These are phyloP conservation scores for Tipula unca DNA, from an alignment of 2,888 invertebrate genomes.

Conservation along the genomic window DNA sequence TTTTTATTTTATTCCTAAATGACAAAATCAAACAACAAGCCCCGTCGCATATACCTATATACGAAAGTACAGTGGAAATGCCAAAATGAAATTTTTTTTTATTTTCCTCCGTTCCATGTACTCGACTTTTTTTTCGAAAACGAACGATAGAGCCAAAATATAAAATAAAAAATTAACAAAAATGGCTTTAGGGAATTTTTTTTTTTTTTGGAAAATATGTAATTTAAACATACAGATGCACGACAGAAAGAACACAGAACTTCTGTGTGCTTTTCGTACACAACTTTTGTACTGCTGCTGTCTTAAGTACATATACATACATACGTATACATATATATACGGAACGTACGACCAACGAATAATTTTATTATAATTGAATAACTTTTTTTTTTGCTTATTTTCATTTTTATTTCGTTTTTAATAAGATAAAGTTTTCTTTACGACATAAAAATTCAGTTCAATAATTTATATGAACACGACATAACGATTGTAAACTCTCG, in stretches of 20 bases:
- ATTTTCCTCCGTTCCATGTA: not conserved
- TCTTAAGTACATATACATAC: not conserved
- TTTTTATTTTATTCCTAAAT: not conserved
- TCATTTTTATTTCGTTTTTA: not conserved
- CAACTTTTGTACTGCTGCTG: not conserved
- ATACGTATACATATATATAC: not conserved
- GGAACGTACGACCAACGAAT: not conserved
- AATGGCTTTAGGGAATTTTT: not conserved
- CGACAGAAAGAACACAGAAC: not conserved
- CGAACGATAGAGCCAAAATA: not conserved
- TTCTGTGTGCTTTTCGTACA: not conserved
- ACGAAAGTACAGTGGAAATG: not conserved
- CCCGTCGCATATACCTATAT: not conserved
- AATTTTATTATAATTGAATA: constrained; percentile 14
- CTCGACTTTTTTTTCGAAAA: not conserved
- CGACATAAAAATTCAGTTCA: not conserved
- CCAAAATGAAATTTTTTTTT: not conserved
- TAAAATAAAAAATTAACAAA: not conserved
- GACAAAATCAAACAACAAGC: not conserved
- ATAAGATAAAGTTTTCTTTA: not conserved
- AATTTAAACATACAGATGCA: not conserved
- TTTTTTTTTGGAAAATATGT: constrained; percentile 1
- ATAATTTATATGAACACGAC: not conserved
- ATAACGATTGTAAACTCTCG: not conserved
- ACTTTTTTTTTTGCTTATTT: not conserved